A percentile compares a stretch with the other conserved stretches of the same genome.
Conservation (phyloP, 2,888 invertebrate species). For the Drosophila nr. perissopoda region DNA sequence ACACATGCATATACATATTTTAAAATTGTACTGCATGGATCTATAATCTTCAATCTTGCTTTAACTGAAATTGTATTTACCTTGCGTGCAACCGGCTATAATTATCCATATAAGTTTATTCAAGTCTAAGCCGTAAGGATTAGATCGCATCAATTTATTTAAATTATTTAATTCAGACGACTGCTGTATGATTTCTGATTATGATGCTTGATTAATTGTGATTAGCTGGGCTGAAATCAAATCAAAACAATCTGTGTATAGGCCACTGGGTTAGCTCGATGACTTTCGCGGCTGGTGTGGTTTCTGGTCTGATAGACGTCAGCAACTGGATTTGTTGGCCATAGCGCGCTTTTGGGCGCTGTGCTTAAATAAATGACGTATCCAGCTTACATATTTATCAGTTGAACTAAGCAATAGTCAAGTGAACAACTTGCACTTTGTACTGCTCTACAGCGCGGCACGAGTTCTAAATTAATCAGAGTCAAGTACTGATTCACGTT, state of each 20-base stretch:
- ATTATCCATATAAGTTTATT: neutral
- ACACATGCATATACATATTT: neutral
- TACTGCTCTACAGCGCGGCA: neutral
- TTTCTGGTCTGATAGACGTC: conserved; percentile 32
- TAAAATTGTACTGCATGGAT: neutral
- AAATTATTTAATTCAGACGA: neutral
- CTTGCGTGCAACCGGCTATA: neutral
- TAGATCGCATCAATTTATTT: neutral
- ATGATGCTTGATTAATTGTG: conserved; percentile 32
- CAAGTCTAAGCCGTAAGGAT: neutral
- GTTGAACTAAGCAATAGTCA: neutral
- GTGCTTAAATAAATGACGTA: conserved; percentile 12
- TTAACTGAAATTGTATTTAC: neutral
- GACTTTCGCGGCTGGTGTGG: conserved; percentile 41
- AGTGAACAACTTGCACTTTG: conserved; percentile 30
- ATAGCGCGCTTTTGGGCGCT: conserved; percentile 30
- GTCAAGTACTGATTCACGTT: conserved; percentile 29
- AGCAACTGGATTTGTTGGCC: conserved; percentile 7
- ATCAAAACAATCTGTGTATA: conserved; percentile 31
- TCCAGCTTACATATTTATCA: conserved; percentile 29
- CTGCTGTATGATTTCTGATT: no score
- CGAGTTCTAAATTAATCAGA: conserved; percentile 20
- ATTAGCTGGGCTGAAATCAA: conserved; percentile 46
- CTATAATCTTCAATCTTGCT: neutral
- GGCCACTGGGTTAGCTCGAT: conserved; percentile 48